phyloP scores from a whole-genome alignment of 1,140 invertebrate genomes.

The Pseudomyrmex gracilis region DNA sequence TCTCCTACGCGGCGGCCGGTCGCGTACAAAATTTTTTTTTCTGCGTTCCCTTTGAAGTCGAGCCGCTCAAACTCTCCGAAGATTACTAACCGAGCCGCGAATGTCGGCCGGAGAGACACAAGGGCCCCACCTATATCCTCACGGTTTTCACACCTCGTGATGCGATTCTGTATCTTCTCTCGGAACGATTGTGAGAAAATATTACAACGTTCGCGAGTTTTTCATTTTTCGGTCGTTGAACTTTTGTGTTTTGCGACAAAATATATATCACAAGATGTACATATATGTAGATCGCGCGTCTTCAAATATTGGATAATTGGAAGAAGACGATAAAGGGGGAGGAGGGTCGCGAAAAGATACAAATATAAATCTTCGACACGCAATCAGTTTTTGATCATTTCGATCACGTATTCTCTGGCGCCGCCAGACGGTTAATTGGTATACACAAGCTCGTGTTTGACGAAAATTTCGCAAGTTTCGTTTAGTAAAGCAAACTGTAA shows the following conservation, averaged over 20 bases:
- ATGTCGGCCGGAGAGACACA: conserved; percentile 40
- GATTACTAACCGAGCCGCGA: conserved; percentile 58
- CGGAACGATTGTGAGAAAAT: conserved; percentile 41
- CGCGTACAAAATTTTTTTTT: conserved; percentile 66
- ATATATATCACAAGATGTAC: too few species aligned
- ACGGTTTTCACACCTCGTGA: conserved; percentile 56
- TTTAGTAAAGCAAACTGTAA: neutral
- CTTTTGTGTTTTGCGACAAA: conserved; percentile 17
- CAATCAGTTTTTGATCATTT: too few species aligned
- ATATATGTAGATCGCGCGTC: too few species aligned
- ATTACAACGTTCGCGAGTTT: conserved; percentile 11
- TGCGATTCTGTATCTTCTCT: conserved; percentile 5
- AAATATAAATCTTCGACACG: too few species aligned
- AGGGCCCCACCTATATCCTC: conserved; percentile 26
- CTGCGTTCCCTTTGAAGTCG: conserved; percentile 66
- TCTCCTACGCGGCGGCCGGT: conserved; percentile 26
- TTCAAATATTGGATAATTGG: too few species aligned
- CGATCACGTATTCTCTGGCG: too few species aligned
- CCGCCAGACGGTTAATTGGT: too few species aligned
- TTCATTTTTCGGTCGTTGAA: conserved; percentile 31
- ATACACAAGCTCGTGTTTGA: conserved; percentile 31
- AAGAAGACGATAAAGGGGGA: too few species aligned
- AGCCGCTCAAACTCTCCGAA: conserved; percentile 47
- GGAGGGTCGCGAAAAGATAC: too few species aligned
- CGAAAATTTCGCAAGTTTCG: conserved; percentile 27